Evolutionary conservation across 2,797 vertebrate genomes (phyloP).

Genomic region (Darevskia nairensis): DNA sequence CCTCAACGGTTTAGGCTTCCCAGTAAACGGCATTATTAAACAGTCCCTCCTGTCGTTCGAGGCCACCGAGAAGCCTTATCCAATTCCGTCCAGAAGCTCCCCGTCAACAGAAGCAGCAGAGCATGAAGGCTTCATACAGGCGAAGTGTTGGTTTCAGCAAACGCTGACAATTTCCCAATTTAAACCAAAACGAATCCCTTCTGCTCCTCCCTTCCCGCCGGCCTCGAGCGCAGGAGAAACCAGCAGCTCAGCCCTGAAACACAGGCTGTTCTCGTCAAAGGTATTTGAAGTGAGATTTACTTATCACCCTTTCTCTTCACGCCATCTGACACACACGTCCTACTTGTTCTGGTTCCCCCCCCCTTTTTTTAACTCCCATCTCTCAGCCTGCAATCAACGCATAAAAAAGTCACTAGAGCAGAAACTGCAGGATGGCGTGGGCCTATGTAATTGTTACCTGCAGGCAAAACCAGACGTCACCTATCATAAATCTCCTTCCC

Average conservation of each 20-base stretch:
- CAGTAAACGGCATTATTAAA: neutral
- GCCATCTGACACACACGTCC: constrained; percentile 26
- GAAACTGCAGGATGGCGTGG: constrained; percentile 18
- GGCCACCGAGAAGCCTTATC: neutral
- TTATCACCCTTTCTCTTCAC: constrained; percentile 15
- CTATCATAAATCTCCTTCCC: neutral
- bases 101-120: neutral
- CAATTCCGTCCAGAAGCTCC: neutral
- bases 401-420: constrained; percentile 35
- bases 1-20: neutral
- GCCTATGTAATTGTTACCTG: constrained; percentile 42
- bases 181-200: neutral
- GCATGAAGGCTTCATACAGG: neutral
- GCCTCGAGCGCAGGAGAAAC: neutral
- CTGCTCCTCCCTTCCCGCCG: neutral
- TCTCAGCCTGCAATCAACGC: constrained; percentile 35
- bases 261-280: neutral
- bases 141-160: neutral
- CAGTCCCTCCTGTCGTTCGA: neutral
- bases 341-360: constrained; percentile 1
- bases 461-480: neutral
- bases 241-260: neutral
- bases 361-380: too few relatives aligned
- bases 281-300: constrained; percentile 47
- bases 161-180: neutral